Conservation (phyloP, 2,888 invertebrate species). For the Apodemia zela region DNA sequence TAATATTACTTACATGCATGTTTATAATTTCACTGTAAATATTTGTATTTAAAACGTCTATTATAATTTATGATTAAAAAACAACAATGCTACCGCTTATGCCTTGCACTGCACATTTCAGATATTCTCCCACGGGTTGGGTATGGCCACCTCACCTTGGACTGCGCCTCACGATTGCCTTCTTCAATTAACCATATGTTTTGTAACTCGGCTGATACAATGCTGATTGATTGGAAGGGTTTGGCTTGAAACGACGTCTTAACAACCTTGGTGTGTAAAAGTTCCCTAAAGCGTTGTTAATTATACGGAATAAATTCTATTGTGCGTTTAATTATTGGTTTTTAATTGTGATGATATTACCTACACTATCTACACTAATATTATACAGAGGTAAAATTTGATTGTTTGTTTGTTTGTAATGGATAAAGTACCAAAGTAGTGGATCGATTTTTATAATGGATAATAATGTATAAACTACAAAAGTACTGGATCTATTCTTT, state of each 20-base stretch:
- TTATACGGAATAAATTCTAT: constrained; percentile 5
- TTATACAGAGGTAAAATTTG: too few relatives aligned
- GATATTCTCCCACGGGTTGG: constrained; percentile 33
- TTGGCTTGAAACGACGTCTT: neutral
- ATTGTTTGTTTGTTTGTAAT: too few relatives aligned
- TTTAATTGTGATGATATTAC: neutral
- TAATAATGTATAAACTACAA: too few relatives aligned
- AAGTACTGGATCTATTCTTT: too few relatives aligned
- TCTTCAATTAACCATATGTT: constrained; percentile 51
- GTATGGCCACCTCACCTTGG: constrained; percentile 33
- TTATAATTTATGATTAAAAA: neutral
- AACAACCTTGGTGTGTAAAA: constrained; percentile 5
- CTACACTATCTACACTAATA: too few relatives aligned
- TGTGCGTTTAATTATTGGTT: neutral
- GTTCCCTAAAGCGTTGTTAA: constrained; percentile 14
- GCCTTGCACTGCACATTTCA: constrained; percentile 13
- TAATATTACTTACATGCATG: neutral
- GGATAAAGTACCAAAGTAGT: too few relatives aligned
- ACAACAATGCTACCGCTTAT: neutral
- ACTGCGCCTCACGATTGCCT: constrained; percentile 38
- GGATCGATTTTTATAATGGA: too few relatives aligned
- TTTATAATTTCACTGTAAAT: neutral
- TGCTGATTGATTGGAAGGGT: constrained; percentile 17
- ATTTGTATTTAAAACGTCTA: neutral
- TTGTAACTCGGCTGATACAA: constrained; percentile 39